A percentile compares a stretch with the other conserved stretches of the same genome.
These are phyloP conservation scores for Neosilurus mollespiculum DNA, from an alignment of 2,797 vertebrate species.

Conservation along the genomic window DNA sequence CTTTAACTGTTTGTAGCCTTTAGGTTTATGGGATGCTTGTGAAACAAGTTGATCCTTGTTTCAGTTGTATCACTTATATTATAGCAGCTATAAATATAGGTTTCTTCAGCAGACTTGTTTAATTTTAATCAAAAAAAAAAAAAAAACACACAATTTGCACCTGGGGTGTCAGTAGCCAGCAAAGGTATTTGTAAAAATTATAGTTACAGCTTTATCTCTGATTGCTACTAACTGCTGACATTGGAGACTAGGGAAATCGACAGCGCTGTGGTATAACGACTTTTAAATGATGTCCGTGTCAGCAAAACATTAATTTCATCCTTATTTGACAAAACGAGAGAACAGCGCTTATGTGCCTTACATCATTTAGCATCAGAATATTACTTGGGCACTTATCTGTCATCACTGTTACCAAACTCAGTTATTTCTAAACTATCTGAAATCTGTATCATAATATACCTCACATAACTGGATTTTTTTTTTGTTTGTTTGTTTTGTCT, in stretches of 20 bases:
- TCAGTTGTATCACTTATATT: neutral
- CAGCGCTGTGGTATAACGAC: neutral
- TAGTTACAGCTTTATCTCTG: neutral
- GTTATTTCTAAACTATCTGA: neutral
- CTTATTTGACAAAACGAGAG: slow-evolving; percentile 2
- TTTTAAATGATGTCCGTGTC: neutral
- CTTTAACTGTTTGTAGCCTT: neutral
- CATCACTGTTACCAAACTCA: neutral
- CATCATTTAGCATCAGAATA: neutral
- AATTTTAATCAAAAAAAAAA: neutral
- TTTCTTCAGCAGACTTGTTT: neutral
- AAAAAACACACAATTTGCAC: neutral
- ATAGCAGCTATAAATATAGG: neutral
- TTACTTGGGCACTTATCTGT: too few relatives aligned
- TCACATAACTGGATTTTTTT: neutral
- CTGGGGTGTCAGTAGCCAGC: too few relatives aligned
- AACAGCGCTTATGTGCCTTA: neutral
- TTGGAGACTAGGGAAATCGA: neutral
- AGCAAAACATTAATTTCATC: neutral
- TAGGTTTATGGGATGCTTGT: neutral
- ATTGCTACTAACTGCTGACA: neutral
- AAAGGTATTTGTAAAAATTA: neutral
- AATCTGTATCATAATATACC: neutral
- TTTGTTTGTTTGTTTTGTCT: neutral
- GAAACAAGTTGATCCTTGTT: neutral